Conservation (phyloP, 2,113 vertebrate species). For the Colistium nudipinnis region DNA sequence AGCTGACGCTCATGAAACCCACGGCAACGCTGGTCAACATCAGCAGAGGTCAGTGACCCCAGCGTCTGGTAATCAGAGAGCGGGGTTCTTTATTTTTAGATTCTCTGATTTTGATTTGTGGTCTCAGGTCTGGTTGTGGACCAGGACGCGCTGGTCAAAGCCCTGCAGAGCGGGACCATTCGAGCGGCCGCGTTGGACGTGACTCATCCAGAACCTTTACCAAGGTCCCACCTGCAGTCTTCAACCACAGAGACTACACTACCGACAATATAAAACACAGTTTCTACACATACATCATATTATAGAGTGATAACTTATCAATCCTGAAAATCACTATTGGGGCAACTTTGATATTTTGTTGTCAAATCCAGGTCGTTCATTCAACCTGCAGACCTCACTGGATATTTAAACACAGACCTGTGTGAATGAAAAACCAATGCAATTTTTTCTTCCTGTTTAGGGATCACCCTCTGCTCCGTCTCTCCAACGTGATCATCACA, state of each 20-base stretch:
- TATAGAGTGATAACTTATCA: too few species aligned
- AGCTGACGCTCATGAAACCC: conserved; percentile 75
- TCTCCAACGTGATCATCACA: conserved; percentile 71
- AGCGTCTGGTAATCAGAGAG: too few species aligned
- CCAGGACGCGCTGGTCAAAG: conserved; percentile 78
- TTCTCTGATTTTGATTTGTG: not conserved
- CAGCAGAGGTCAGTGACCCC: conserved; percentile 66
- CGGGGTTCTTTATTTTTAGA: not conserved
- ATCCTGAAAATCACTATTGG: too few species aligned
- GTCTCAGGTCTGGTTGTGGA: conserved; percentile 78
- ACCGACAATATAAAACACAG: not conserved
- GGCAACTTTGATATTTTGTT: too few species aligned
- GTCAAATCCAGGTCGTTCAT: too few species aligned
- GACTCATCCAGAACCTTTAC: conserved; percentile 80
- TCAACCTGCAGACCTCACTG: too few species aligned
- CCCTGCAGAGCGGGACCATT: conserved; percentile 71
- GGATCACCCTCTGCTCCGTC: conserved; percentile 70
- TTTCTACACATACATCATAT: too few species aligned
- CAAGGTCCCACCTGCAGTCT: conserved; percentile 65
- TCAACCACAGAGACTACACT: not conserved
- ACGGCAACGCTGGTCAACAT: conserved; percentile 75
- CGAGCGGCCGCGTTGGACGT: conserved; percentile 77
- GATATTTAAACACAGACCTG: too few species aligned
- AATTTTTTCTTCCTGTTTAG: conserved; percentile 52
- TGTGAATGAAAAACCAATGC: too few species aligned